A percentile compares a stretch with the other conserved stretches of the same genome.
phyloP scores from a whole-genome alignment of 2,888 invertebrate species.

The Byasa hedistus region DNA sequence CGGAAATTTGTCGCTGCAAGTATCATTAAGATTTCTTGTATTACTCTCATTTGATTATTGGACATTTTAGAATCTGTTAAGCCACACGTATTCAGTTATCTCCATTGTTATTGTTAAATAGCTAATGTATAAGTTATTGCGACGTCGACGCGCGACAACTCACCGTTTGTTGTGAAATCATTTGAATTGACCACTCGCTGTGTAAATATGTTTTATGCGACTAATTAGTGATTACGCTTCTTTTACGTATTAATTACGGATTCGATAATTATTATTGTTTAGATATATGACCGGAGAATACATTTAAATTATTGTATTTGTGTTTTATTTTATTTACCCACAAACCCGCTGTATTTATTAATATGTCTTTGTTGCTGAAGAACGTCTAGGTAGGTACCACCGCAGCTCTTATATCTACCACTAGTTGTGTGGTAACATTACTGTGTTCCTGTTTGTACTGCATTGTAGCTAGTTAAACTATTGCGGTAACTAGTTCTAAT shows the following conservation, averaged over 20 bases:
- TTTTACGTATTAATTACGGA: constrained; percentile 59
- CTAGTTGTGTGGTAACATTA: too few relatives aligned
- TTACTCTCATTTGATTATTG: too few relatives aligned
- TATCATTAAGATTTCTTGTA: background rate
- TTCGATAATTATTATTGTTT: constrained; percentile 50
- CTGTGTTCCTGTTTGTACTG: too few relatives aligned
- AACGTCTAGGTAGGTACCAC: too few relatives aligned
- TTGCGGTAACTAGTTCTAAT: too few relatives aligned
- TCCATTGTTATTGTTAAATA: constrained; percentile 29
- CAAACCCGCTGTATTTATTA: too few relatives aligned
- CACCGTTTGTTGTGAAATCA: constrained; percentile 10
- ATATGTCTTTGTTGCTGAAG: too few relatives aligned
- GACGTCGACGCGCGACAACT: constrained; percentile 3
- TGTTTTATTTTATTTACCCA: constrained; percentile 26
- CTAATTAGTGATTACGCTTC: constrained; percentile 58
- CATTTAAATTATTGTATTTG: constrained; percentile 71
- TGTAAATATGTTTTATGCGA: constrained; percentile 46
- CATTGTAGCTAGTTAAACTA: too few relatives aligned
- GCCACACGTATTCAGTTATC: constrained; percentile 4
- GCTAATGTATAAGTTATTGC: constrained; percentile 31
- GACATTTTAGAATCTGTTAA: constrained; percentile 11
- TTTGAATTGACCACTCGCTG: constrained; percentile 10
- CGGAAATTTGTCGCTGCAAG: background rate
- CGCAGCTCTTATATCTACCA: too few relatives aligned
- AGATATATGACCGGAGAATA: constrained; percentile 55